Conservation (phyloP, 2,113 vertebrate species). For the Sorex araneus region DNA sequence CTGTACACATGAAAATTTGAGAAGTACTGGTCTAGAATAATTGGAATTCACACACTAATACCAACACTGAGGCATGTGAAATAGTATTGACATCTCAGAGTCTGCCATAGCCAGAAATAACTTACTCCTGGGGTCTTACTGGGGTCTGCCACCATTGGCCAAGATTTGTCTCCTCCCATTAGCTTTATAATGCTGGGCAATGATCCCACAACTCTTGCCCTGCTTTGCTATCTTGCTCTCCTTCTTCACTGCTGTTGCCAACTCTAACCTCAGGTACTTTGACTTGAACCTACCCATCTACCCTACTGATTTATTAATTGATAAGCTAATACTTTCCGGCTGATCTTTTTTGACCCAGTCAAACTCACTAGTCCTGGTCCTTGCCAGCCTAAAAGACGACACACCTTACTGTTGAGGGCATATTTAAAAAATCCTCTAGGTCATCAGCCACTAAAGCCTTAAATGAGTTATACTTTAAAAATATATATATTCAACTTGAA, state of each 20-base stretch:
- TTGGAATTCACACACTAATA: neutral
- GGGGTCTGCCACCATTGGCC: constrained; percentile 69
- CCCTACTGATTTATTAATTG: constrained; percentile 7
- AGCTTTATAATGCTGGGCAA: constrained; percentile 62
- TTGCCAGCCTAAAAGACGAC: constrained; percentile 12
- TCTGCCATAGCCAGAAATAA: constrained; percentile 18
- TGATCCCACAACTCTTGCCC: constrained; percentile 57
- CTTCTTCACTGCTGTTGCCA: constrained; percentile 4
- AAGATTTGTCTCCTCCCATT: constrained; percentile 48
- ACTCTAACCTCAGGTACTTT: constrained; percentile 54
- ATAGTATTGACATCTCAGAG: neutral
- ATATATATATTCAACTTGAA: constrained; percentile 12
- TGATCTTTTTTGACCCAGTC: constrained; percentile 36
- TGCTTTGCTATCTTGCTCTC: constrained; percentile 33
- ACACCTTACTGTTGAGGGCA: constrained; percentile 2
- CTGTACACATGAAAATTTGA: constrained; percentile 5
- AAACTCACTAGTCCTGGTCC: constrained; percentile 21
- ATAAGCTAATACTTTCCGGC: neutral
- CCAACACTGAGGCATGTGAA: neutral
- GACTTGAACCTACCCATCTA: constrained; percentile 33
- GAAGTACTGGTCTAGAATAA: neutral
- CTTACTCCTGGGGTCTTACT: constrained; percentile 3
- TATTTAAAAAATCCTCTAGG: neutral
- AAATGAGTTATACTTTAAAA: constrained; percentile 14
- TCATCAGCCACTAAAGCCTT: constrained; percentile 48